Evolutionary conservation across 1,140 invertebrate genomes (phyloP), one percentile per base, ranked within the genome.

Genomic region (Drosophila ananassae): DNA sequence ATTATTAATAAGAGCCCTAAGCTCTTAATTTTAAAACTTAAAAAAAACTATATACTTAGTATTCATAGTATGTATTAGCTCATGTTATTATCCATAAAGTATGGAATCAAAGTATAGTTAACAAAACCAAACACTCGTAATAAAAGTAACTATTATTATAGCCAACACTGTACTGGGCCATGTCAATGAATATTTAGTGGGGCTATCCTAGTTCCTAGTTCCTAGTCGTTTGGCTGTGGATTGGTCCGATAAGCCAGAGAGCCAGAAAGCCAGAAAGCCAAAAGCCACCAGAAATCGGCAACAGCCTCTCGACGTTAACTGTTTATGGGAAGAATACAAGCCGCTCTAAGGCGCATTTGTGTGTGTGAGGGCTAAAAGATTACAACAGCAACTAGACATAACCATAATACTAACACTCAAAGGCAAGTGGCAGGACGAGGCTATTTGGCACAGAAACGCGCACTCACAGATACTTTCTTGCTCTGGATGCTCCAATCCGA

Each of bases 211-310:
- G 30, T 39, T 76, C 47, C 66, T 55, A 60, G 30, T 39, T 46
- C 17, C 39, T 60, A 12, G 60, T 44, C 46, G 69, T 56, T 64
- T 28, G 5, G 3, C 7, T 41, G 61, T 47, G 64, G 78, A 82
- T 77, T 74, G 71, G 47, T 67, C 82, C 62, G 83, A 87, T 87
- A 89, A 87, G 83, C 58, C 80, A 76, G 63, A 78, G 77, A 78
- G 82, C 52, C 78, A 3, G 41, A 21, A 44, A 5, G 13, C 34
- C 73, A 51, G 69, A 60, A 67, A 81, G 69, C 87, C 74, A 81
- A 63, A 68, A 60, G 39, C 34, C 46, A 66, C 34, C 46, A 54
- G 64, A 59, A 71, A 85, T 67, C 81, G 78, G 82, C 83, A 69
- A 72, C 62, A 69, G 62, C 71, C 63, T 59, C 63, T 59, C 63